A percentile compares a stretch with the other conserved stretches of the same genome.
These are phyloP conservation scores for Galeopterus variegatus DNA, from an alignment of 2,113 vertebrate genomes.

Conservation along the genomic window DNA sequence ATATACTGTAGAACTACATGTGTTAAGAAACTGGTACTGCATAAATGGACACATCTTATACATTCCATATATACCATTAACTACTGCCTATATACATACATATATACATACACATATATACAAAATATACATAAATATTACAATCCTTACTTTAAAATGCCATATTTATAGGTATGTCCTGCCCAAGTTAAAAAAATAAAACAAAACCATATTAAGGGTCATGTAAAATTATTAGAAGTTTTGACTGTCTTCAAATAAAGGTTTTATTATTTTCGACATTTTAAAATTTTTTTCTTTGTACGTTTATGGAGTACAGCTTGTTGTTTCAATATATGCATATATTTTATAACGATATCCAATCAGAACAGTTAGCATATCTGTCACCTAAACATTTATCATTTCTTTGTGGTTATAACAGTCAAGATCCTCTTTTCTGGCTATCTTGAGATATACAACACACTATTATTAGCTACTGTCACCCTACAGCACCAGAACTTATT, in stretches of 20 bases:
- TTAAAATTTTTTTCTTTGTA: no score
- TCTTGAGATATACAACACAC: no score
- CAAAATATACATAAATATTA: background rate
- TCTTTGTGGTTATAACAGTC: no score
- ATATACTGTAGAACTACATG: background rate
- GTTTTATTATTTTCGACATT: background rate
- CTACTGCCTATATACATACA: background rate
- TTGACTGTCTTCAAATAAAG: slow-evolving; percentile 37
- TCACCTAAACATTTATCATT: no score
- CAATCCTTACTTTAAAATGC: slow-evolving; percentile 10
- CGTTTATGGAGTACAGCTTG: no score
- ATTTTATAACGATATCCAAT: no score
- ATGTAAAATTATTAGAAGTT: slow-evolving; percentile 51
- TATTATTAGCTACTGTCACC: no score
- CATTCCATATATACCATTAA: background rate
- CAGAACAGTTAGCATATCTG: no score
- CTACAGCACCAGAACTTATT: no score
- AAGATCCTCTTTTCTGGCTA: no score
- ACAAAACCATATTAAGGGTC: background rate
- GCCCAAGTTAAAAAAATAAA: background rate
- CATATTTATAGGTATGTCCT: background rate
- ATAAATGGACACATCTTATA: slow-evolving; percentile 15
- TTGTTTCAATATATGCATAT: no score
- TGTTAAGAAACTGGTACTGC: slow-evolving; percentile 1
- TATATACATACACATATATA: background rate